Evolutionary conservation across 1,140 invertebrate species (phyloP).

Genomic region (Nebria ingens): DNA sequence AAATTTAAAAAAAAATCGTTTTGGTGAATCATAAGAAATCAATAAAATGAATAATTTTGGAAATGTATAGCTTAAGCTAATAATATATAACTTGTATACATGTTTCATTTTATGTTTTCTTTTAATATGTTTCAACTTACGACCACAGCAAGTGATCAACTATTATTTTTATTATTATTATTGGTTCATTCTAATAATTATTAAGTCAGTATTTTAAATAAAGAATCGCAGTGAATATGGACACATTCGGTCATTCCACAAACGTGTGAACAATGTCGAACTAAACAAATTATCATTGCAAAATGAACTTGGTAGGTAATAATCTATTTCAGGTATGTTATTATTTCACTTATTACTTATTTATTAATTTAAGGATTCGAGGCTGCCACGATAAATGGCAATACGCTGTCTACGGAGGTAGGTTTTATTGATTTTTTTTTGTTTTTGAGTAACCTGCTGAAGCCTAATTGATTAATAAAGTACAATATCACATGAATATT

Average conservation of each 20-base stretch:
- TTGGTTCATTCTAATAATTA: neutral
- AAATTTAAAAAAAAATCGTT: too few relatives aligned
- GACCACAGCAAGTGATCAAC: too few relatives aligned
- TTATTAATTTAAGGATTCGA: too few relatives aligned
- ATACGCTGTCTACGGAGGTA: neutral
- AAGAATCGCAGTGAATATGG: conserved; percentile 3
- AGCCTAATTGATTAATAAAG: neutral
- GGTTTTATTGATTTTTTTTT: neutral
- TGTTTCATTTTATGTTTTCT: too few relatives aligned
- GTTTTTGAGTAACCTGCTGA: neutral
- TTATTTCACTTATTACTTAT: too few relatives aligned
- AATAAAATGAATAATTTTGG: neutral
- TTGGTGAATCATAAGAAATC: too few relatives aligned
- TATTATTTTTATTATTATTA: too few relatives aligned
- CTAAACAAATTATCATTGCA: too few relatives aligned
- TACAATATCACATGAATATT: conserved; percentile 4
- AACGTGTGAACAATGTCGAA: conserved; percentile 1
- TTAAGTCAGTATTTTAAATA: neutral
- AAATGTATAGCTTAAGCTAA: neutral
- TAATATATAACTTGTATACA: neutral
- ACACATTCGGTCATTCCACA: neutral
- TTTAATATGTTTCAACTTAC: too few relatives aligned
- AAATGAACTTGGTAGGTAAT: too few relatives aligned
- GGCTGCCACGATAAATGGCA: too few relatives aligned
- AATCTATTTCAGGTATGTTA: too few relatives aligned